phyloP scores from a whole-genome alignment of 2,113 vertebrate species.

The Coptodon bakossiorum region DNA sequence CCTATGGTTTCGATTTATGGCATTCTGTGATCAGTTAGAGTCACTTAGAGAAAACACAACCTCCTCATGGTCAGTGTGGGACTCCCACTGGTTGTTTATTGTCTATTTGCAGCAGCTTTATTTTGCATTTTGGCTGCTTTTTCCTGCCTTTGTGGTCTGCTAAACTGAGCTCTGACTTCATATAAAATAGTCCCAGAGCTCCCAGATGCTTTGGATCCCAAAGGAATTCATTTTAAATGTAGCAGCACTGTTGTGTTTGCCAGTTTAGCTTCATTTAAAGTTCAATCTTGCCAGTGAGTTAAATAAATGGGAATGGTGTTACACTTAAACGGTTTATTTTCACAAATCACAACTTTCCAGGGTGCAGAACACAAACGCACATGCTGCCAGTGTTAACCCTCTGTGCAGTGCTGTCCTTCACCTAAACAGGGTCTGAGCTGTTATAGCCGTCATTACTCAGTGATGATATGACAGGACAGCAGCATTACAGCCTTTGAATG shows the following conservation, averaged over 20 bases:
- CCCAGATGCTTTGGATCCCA: background rate
- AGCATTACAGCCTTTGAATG: background rate
- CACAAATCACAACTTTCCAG: background rate
- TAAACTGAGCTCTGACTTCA: background rate
- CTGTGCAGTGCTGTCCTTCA: background rate
- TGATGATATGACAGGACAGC: background rate
- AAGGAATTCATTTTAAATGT: background rate
- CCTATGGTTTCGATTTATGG: background rate
- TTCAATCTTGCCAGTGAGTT: background rate
- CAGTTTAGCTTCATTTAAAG: background rate
- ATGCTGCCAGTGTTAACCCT: background rate
- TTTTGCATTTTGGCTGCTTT: background rate
- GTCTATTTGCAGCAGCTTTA: background rate
- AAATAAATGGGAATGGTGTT: background rate
- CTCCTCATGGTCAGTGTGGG: background rate
- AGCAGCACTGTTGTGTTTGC: background rate
- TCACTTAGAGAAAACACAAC: background rate
- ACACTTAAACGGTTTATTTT: background rate
- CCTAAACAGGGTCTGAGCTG: background rate
- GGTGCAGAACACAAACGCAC: background rate
- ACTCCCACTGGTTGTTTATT: background rate
- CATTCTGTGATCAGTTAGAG: background rate
- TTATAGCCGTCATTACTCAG: background rate
- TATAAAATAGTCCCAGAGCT: background rate
- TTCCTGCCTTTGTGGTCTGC: background rate